These are phyloP conservation scores for Spodoptera frugiperda DNA, from an alignment of 1,140 invertebrate species.

Conservation along the genomic window DNA sequence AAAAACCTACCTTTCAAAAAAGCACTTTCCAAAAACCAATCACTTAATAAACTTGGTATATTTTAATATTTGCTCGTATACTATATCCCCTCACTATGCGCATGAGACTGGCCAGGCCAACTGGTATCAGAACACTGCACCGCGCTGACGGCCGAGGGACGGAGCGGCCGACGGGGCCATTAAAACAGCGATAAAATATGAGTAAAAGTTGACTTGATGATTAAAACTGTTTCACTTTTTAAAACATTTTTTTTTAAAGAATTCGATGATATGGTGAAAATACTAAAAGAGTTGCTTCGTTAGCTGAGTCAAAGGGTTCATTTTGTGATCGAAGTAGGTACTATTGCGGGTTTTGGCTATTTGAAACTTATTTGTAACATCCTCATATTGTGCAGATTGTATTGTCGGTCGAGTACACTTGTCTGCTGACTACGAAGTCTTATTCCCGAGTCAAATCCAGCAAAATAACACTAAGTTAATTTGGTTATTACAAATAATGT, in stretches of 20 bases:
- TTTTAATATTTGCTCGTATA: neutral
- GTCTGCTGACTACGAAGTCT: no score
- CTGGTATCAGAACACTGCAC: neutral
- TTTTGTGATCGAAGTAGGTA: no score
- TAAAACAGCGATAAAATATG: conserved; percentile 21
- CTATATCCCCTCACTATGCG: no score
- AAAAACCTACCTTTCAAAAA: conserved; percentile 10
- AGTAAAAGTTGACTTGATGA: conserved; percentile 26
- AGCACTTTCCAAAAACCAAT: conserved; percentile 13
- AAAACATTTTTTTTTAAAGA: conserved; percentile 5
- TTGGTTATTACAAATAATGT: neutral
- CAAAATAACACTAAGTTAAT: no score
- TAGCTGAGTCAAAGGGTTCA: no score
- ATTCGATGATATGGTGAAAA: neutral
- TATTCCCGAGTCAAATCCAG: no score
- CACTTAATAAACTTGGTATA: neutral
- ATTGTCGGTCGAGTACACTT: no score
- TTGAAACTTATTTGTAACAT: no score
- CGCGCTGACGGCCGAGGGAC: neutral
- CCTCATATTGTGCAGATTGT: no score
- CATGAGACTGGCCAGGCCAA: neutral
- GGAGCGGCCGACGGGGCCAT: conserved; percentile 7
- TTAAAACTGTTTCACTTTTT: conserved; percentile 29
- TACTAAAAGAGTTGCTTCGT: neutral
- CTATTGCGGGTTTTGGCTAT: no score